Evolutionary conservation across 2,888 invertebrate species (phyloP).

Genomic region (Lissonota sp.): DNA sequence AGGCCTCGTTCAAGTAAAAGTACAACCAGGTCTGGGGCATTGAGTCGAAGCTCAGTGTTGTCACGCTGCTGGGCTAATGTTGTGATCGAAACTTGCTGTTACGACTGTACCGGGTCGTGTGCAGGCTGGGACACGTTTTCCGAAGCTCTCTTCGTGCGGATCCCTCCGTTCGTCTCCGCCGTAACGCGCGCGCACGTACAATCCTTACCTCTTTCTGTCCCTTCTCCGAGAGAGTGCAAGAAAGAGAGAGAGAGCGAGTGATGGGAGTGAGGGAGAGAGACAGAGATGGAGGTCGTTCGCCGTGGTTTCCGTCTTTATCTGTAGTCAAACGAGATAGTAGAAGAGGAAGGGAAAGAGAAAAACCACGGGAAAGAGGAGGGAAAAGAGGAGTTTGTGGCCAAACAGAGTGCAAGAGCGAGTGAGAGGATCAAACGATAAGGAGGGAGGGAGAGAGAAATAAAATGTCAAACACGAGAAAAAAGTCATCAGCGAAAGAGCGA

Average conservation of each 20-base stretch:
- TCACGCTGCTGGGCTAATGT: slow-evolving; percentile 72
- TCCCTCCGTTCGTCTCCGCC: slow-evolving; percentile 51
- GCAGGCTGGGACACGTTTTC: slow-evolving; percentile 82
- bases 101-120: slow-evolving; percentile 81
- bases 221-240: not conserved
- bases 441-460: slow-evolving; percentile 33
- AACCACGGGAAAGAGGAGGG: slow-evolving; percentile 9
- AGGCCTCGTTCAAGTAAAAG: slow-evolving; percentile 28
- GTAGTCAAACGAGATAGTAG: slow-evolving; percentile 32
- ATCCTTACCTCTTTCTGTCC: slow-evolving; percentile 26
- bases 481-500: slow-evolving; percentile 8
- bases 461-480: slow-evolving; percentile 15
- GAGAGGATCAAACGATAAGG: not conserved
- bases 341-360: slow-evolving; percentile 18
- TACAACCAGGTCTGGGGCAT: slow-evolving; percentile 62
- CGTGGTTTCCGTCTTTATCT: slow-evolving; percentile 65
- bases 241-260: slow-evolving; percentile 10
- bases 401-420: slow-evolving; percentile 33
- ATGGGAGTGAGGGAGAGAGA: slow-evolving; percentile 32
- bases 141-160: slow-evolving; percentile 68
- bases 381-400: slow-evolving; percentile 1
- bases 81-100: slow-evolving; percentile 78
- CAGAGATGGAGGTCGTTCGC: slow-evolving; percentile 62
- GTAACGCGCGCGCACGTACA: slow-evolving; percentile 34
- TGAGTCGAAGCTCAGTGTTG: slow-evolving; percentile 38